A percentile compares a stretch with the other conserved stretches of the same genome.
Evolutionary conservation across 2,797 vertebrate species (phyloP).

Genomic region (Xenops minutus): DNA sequence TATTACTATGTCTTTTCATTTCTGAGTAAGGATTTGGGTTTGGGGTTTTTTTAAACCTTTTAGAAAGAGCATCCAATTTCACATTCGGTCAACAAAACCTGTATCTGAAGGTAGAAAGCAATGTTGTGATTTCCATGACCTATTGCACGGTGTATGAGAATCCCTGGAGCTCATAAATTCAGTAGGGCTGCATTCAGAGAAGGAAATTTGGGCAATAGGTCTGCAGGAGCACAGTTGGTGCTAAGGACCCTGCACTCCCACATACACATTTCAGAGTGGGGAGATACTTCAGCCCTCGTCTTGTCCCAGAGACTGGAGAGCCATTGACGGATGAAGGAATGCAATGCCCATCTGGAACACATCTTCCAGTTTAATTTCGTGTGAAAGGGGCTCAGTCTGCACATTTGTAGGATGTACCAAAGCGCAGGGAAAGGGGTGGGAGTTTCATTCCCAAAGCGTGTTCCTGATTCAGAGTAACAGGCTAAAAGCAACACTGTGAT

Average conservation of each 20-base stretch:
- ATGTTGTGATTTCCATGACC: background rate
- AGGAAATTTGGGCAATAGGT: background rate
- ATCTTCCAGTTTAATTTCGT: background rate
- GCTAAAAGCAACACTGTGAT: background rate
- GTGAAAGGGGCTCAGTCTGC: background rate
- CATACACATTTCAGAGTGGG: accelerated
- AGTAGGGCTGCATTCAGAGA: background rate
- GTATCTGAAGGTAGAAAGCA: background rate
- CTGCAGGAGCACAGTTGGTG: background rate
- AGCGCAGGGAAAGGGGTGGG: background rate
- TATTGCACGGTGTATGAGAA: accelerated
- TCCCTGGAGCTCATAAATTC: background rate
- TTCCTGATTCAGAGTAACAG: background rate
- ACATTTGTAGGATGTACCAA: background rate
- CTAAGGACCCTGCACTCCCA: background rate
- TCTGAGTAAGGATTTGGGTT: background rate
- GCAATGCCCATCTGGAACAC: background rate
- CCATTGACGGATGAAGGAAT: background rate
- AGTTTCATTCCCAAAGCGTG: background rate
- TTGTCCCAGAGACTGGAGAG: background rate
- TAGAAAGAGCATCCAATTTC: background rate
- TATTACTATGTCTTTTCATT: background rate
- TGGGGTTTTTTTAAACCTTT: background rate
- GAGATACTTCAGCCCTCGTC: background rate
- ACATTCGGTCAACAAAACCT: background rate